Evolutionary conservation across 2,888 invertebrate genomes (phyloP), one percentile per base, ranked within the genome.

Genomic region (Ethmia dodecea): DNA sequence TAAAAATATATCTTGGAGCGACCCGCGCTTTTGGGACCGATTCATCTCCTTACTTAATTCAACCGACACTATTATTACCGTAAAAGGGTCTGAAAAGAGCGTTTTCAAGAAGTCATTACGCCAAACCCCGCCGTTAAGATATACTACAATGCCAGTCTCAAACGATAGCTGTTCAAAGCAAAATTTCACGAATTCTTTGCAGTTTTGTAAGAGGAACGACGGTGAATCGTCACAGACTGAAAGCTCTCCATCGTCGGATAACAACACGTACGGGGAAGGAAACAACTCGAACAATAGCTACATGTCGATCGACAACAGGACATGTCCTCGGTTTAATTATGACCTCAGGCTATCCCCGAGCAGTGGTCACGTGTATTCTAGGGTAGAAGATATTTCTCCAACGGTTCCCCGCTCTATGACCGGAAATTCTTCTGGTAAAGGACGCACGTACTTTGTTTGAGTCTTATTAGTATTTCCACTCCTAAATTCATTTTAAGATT

Each of bases 1-100:
- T 83, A 89, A 89, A 33, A 90, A 90, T 56, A 88, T 92, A 51
- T 89, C 91, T 38, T 93, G 92, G 90, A 91, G 90, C 46, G 94
- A 95, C 62, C 90, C 91, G 33, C 88, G 93, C 45, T 96, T 96
- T 78, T 96, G 95, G 95, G 93, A 94, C 56, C 93, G 93, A 70
- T 88, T 96, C 43, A 88, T 92, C 64, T 89, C 92, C 38, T 89
- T 94, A 86, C 92, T 94, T 28, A 94, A 94, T 69, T 91, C 92
- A 3, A 86, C 84, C 16, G 86, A 86, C 52, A 86, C 84, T 43
- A 83, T 86, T 63, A 88, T 89, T 42, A 88, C 86, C 11, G 69
- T 86, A 37, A 77, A 77, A 65, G 65, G 73, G 44, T 65, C 78
- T 35, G 74, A 86, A 40, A 80, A 76, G 49, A 78, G 86, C 52